These are phyloP conservation scores for Macaca mulatta DNA, from an alignment of 2,113 vertebrate species.

Conservation along the genomic window DNA sequence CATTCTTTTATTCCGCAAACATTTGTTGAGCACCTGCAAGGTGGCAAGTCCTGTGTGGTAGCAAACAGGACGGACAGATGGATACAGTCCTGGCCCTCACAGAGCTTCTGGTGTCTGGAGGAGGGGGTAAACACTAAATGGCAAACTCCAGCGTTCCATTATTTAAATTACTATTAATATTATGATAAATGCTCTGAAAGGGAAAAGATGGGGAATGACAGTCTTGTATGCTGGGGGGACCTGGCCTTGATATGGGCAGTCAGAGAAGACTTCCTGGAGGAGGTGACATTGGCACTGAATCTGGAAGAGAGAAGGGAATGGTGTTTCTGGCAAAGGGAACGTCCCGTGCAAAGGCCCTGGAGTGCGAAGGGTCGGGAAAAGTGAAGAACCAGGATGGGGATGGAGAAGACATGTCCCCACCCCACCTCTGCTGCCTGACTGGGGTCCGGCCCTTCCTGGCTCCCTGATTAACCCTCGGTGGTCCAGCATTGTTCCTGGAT, in stretches of 20 bases:
- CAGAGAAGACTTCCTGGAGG: not conserved
- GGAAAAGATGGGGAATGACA: not conserved
- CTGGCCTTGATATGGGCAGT: not conserved
- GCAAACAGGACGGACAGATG: not conserved
- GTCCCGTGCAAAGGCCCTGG: not conserved
- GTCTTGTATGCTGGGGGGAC: accelerated
- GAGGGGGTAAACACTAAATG: not conserved
- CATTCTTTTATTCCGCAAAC: not conserved
- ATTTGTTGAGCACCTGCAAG: not conserved
- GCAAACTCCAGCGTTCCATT: not conserved
- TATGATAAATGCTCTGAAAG: not conserved
- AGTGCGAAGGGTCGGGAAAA: not conserved
- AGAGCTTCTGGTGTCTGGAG: not conserved
- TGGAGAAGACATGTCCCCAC: accelerated
- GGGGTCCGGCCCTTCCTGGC: not conserved
- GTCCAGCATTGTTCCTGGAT: not conserved
- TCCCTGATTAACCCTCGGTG: not conserved
- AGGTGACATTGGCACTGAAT: not conserved
- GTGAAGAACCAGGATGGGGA: not conserved
- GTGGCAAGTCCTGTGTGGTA: no score
- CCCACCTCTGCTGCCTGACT: not conserved
- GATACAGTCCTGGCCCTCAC: not conserved
- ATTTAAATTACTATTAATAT: not conserved
- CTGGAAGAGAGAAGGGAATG: not conserved
- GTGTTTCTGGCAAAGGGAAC: not conserved